phyloP scores from a whole-genome alignment of 2,113 vertebrate genomes.

The Phrynosoma blainvillii region DNA sequence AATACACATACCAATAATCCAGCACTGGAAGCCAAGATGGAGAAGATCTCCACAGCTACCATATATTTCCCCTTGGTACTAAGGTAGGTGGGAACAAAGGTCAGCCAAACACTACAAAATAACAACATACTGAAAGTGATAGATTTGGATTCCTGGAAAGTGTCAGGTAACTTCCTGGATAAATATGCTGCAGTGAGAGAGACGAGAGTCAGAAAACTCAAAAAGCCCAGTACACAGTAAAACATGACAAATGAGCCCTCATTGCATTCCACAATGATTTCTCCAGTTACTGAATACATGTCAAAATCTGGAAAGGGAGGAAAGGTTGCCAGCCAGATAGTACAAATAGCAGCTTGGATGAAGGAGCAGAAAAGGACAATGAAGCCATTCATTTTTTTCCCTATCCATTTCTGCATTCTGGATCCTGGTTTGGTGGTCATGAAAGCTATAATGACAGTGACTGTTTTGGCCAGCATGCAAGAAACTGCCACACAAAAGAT shows the following conservation, averaged over 20 bases:
- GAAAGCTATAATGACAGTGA: neutral
- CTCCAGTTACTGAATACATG: neutral
- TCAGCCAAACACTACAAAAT: constrained; percentile 6
- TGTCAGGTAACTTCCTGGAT: neutral
- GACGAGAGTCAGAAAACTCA: neutral
- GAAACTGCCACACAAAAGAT: neutral
- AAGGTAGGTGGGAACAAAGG: neutral
- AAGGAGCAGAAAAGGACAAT: neutral
- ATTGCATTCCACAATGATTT: neutral
- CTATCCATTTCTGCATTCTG: neutral
- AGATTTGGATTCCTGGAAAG: neutral
- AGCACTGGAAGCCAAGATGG: constrained; percentile 72
- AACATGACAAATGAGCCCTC: neutral
- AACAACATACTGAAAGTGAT: constrained; percentile 13
- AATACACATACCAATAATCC: constrained; percentile 73
- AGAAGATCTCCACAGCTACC: constrained; percentile 73
- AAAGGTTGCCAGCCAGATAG: neutral
- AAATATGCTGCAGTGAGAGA: neutral
- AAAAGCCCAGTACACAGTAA: neutral
- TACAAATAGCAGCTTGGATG: neutral
- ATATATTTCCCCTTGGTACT: constrained; percentile 73
- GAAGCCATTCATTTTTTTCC: neutral
- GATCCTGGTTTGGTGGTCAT: neutral
- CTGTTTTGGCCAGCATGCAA: neutral
- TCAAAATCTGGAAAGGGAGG: neutral